Evolutionary conservation across 1,140 invertebrate species (phyloP).

Genomic region (Rhopalosiphum padi): DNA sequence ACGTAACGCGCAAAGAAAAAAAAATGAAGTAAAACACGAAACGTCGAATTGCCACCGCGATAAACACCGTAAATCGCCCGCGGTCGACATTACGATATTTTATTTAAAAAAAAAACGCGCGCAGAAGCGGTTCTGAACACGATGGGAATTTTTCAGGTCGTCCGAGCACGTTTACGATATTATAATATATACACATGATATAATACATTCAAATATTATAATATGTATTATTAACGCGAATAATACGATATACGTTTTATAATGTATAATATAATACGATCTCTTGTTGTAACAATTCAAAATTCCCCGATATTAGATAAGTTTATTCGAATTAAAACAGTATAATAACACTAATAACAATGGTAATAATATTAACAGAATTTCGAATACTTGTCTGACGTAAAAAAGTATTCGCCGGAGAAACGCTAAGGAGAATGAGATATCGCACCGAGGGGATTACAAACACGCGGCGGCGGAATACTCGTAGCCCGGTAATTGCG

Average conservation of each 20-base stretch:
- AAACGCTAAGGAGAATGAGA: not conserved
- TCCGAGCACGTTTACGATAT: not conserved
- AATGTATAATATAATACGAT: too few species aligned
- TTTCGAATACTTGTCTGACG: not conserved
- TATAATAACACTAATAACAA: too few species aligned
- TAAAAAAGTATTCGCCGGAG: not conserved
- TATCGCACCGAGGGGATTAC: not conserved
- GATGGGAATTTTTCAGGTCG: not conserved
- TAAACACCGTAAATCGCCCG: not conserved
- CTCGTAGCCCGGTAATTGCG: not conserved
- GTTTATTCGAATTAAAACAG: not conserved
- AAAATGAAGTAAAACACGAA: not conserved
- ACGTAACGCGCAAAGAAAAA: not conserved
- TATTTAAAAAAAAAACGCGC: not conserved
- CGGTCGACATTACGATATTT: not conserved
- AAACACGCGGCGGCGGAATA: not conserved
- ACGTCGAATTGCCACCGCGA: not conserved
- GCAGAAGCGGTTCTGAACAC: not conserved
- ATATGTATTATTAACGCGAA: too few species aligned
- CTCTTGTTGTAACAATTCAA: not conserved
- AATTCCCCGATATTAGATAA: too few species aligned
- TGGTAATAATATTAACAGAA: too few species aligned
- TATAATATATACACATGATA: too few species aligned
- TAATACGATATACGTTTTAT: too few species aligned
- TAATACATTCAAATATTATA: too few species aligned